Evolutionary conservation across 2,797 vertebrate species (phyloP), one percentile per base, ranked within the genome.

Genomic region (Todus mexicanus): DNA sequence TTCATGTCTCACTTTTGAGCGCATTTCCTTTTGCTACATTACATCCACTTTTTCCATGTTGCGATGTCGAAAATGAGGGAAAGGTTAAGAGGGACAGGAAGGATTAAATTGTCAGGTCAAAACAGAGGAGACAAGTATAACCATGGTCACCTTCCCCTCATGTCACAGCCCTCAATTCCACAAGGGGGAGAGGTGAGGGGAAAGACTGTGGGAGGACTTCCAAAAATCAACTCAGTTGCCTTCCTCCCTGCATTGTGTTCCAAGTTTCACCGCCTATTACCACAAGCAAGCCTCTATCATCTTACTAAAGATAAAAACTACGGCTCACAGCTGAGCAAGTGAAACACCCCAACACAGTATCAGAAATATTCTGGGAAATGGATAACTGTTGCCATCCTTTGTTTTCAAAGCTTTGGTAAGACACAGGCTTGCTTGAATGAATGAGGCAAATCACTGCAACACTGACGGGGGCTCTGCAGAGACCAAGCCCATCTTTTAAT

Each of bases 161-260:
- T 7, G n/a, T 14, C 47, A 27, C 45, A 86, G 19, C 18, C 43
- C 54, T 33, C 20, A 63, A 23, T 12, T 63, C 22, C n/a, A 14
- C 5, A 19, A 15, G 84, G 35, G 23, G 5, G 40, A 72, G 21
- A 82, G 15, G 14, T 56, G 29, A 84, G 23, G 23, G 27, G 40
- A 51, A 57, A 61, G 33, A 35, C 27, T n/a, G 31, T 15, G 8
- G 21, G 29, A 64, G 17, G 10, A 27, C 19, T 85, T 77, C 69
- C 53, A 68, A 20, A 10, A 33, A 26, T 4, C 2, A 0, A 23
- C 22, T 27, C 23, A 2, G 27, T 2, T 12, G 6, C 42, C 18
- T 27, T 69, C 61, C 65, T 53, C 45, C 65, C 80, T 33, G 16
- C 29, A 31, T 33, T 15, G 5, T 14, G 14, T 20, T 43, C 53